Evolutionary conservation across 53 echinoderm and acorn worm genomes (phyloP).

Genomic region (Apostichopus leukothele): DNA sequence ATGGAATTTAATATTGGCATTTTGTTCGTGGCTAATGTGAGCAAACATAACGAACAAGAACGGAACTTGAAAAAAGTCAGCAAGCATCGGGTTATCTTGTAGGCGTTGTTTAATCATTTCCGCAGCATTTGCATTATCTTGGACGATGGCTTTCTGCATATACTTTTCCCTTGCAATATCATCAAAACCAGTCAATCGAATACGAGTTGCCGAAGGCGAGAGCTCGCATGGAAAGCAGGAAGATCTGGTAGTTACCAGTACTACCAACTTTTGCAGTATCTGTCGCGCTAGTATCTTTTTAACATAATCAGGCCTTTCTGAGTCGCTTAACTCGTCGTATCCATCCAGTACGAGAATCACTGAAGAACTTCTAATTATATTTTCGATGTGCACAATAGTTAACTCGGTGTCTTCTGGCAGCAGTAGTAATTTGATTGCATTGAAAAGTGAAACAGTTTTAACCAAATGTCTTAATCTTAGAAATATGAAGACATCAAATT

Average conservation of each 20-base stretch:
- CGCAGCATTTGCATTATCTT: not conserved
- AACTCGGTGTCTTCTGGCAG: not conserved
- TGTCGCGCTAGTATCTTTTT: not conserved
- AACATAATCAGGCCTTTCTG: not conserved
- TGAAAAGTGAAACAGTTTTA: not conserved
- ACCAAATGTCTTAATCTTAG: not conserved
- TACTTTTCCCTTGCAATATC: slow-evolving; percentile 17
- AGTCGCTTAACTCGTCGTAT: not conserved
- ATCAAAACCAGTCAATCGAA: slow-evolving; percentile 6
- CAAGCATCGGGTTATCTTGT: slow-evolving; percentile 1
- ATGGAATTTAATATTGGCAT: not conserved
- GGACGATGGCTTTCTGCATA: not conserved
- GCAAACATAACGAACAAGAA: slow-evolving; percentile 29
- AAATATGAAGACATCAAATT: not conserved
- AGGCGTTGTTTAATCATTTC: not conserved
- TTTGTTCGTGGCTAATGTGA: not conserved
- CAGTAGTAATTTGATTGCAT: not conserved
- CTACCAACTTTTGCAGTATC: not conserved
- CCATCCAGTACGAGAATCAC: not conserved
- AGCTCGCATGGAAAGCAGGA: not conserved
- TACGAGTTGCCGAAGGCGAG: not conserved
- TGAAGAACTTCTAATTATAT: not conserved
- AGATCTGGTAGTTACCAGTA: slow-evolving; percentile 9
- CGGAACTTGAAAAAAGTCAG: slow-evolving; percentile 17
- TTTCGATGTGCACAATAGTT: not conserved